phyloP scores from a whole-genome alignment of 2,113 vertebrate species.

The Xenopus laevis region DNA sequence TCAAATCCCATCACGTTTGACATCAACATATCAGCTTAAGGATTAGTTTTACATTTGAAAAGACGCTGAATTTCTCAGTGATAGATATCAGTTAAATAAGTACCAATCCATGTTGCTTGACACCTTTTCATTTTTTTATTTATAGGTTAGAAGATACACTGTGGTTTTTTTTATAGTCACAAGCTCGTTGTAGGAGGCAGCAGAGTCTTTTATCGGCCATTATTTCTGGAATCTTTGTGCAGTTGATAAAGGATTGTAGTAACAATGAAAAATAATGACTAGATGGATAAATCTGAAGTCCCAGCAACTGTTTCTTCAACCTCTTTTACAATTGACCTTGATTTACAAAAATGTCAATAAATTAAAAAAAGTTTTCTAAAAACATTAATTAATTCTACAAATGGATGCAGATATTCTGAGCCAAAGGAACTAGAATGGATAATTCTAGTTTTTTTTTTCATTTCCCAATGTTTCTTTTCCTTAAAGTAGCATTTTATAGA shows the following conservation, averaged over 20 bases:
- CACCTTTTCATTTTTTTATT: slow-evolving; percentile 19
- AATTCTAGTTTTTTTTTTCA: no score
- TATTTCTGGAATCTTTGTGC: not conserved
- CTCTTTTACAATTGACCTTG: not conserved
- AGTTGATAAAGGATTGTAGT: not conserved
- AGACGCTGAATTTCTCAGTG: slow-evolving; percentile 70
- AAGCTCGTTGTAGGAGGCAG: not conserved
- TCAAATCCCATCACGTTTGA: slow-evolving; percentile 77
- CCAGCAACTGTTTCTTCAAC: not conserved
- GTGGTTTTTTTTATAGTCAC: not conserved
- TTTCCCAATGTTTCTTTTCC: no score
- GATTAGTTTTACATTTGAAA: slow-evolving; percentile 76
- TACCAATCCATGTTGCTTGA: slow-evolving; percentile 31
- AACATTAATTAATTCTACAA: no score
- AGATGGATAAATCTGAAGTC: not conserved
- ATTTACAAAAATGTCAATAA: not conserved
- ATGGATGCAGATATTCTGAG: no score
- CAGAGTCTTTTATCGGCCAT: not conserved
- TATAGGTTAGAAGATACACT: slow-evolving; percentile 8
- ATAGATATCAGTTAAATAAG: slow-evolving; percentile 62
- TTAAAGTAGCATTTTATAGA: no score
- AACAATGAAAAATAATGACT: not conserved
- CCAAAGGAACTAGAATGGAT: no score
- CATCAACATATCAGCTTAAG: slow-evolving; percentile 72
- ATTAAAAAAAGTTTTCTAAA: no score